A percentile compares a stretch with the other conserved stretches of the same genome.
phyloP scores from a whole-genome alignment of 2,797 vertebrate species.

The Limosa lapponica region DNA sequence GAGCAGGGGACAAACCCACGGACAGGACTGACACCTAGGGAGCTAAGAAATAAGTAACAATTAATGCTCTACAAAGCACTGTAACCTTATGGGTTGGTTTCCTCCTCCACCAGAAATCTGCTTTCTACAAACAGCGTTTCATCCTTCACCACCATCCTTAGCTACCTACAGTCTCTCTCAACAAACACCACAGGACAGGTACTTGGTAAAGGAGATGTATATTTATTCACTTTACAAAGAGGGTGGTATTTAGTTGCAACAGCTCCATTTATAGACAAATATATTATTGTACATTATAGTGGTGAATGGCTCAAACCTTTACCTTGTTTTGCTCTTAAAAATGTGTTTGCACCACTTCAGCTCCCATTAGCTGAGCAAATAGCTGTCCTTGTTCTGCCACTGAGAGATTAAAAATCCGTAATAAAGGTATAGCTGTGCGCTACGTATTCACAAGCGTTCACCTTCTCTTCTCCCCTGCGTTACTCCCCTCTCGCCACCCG shows the following conservation, averaged over 20 bases:
- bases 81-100: not conserved
- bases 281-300: conserved; percentile 82
- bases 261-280: conserved; percentile 85
- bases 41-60: not conserved
- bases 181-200: conserved; percentile 73
- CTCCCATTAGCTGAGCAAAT: conserved; percentile 46
- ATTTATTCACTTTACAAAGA: conserved; percentile 89
- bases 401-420: conserved; percentile 60
- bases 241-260: conserved; percentile 80
- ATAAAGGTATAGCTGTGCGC: conserved; percentile 55
- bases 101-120: not conserved
- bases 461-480: conserved; percentile 42
- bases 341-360: conserved; percentile 52
- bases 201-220: conserved; percentile 80
- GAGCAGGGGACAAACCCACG: not conserved
- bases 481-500: not conserved
- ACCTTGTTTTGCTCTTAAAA: conserved; percentile 66
- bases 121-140: not conserved
- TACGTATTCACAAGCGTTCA: conserved; percentile 66
- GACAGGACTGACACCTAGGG: fast-evolving
- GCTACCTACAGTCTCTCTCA: conserved; percentile 2
- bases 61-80: not conserved
- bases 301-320: conserved; percentile 72
- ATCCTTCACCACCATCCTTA: not conserved
- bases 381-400: conserved; percentile 61